A percentile compares a stretch with the other conserved stretches of the same genome.
phyloP scores from a whole-genome alignment of 2,113 vertebrate species.

The Onychorhynchus coronatus region DNA sequence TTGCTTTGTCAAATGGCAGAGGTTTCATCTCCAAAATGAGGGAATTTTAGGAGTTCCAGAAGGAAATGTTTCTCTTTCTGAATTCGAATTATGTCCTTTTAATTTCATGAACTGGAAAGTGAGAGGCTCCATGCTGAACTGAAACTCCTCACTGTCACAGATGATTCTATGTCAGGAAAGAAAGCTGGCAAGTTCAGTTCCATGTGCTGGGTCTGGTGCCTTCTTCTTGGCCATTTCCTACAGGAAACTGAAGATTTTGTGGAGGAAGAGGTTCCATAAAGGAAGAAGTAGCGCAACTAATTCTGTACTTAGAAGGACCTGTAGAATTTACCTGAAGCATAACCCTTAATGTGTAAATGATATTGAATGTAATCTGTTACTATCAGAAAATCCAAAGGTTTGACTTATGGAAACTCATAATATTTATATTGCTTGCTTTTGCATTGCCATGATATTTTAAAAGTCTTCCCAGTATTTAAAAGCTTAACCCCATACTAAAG shows the following conservation, averaged over 20 bases:
- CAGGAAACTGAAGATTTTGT: not conserved
- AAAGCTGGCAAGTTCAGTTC: not conserved
- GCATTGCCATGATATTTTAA: constrained; percentile 51
- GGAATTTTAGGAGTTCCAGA: not conserved
- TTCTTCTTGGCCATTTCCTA: not conserved
- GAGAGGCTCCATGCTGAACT: not conserved
- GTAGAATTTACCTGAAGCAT: constrained; percentile 20
- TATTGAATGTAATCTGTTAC: constrained; percentile 1
- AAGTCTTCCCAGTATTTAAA: constrained; percentile 37
- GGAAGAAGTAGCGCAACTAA: not conserved
- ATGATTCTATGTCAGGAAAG: not conserved
- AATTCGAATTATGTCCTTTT: not conserved
- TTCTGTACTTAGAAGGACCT: not conserved
- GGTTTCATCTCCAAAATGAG: not conserved
- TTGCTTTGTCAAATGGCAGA: not conserved
- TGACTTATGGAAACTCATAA: constrained; percentile 11
- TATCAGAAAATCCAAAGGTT: constrained; percentile 32
- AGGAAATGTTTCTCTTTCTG: not conserved
- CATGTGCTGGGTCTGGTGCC: not conserved
- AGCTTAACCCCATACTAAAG: constrained; percentile 29
- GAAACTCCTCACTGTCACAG: not conserved
- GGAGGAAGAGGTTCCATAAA: not conserved
- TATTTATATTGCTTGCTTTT: constrained; percentile 33
- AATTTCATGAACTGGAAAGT: not conserved
- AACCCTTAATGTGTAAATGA: constrained; percentile 11